A percentile compares a stretch with the other conserved stretches of the same genome.
These are phyloP conservation scores for Archaeoteleia sp. DNA, from an alignment of 2,888 invertebrate species.

Conservation along the genomic window DNA sequence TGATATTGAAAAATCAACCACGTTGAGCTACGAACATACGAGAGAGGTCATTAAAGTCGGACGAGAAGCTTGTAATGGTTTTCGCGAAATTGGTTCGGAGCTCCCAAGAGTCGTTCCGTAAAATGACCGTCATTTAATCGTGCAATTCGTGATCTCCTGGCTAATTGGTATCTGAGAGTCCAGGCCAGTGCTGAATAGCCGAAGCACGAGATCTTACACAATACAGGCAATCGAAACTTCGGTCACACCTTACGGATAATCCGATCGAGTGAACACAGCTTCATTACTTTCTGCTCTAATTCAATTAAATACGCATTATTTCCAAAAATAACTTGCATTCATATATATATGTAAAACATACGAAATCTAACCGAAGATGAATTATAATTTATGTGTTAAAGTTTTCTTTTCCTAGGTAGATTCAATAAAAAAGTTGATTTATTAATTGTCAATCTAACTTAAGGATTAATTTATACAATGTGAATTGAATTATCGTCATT, in stretches of 20 bases:
- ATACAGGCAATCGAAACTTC: constrained; percentile 12
- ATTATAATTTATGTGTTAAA: no score
- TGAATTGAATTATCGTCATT: no score
- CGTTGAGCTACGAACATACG: background rate
- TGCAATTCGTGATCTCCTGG: constrained; percentile 10
- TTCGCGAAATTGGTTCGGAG: constrained; percentile 11
- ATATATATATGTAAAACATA: no score
- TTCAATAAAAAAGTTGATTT: no score
- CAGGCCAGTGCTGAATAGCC: constrained; percentile 1
- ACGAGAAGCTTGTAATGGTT: constrained; percentile 6
- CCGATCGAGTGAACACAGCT: background rate
- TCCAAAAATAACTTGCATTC: no score
- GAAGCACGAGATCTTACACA: constrained; percentile 4
- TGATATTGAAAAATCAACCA: constrained; percentile 2
- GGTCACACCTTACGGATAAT: background rate
- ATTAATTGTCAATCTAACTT: no score
- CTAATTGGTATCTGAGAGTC: constrained; percentile 15
- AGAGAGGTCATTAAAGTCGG: constrained; percentile 1
- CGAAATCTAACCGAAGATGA: no score
- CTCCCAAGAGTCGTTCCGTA: constrained; percentile 4
- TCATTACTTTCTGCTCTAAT: background rate
- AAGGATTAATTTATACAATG: no score
- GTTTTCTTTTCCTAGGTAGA: no score
- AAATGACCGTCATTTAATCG: constrained; percentile 15
- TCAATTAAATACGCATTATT: no score